Percentiles rank a stretch among this genome's conserved stretches.
These are phyloP conservation scores for Rhagonycha fulva DNA, from an alignment of 2,888 invertebrate species.

Conservation along the genomic window DNA sequence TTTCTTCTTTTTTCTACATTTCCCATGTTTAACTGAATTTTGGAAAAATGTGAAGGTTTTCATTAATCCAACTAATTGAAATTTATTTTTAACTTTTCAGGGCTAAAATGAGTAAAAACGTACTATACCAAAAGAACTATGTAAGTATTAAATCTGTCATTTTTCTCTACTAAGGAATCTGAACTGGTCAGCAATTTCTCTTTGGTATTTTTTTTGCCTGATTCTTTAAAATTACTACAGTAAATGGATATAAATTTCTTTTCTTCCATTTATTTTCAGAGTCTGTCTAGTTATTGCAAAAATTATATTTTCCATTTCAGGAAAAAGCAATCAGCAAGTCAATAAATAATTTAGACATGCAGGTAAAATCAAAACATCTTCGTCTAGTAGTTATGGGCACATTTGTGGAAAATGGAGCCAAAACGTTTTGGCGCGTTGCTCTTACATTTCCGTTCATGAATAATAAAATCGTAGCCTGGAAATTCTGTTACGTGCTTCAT, in stretches of 20 bases:
- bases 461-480: constrained; percentile 97
- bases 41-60: no score
- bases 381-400: constrained; percentile 93
- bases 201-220: no score
- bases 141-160: background rate
- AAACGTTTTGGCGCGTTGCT: constrained; percentile 83
- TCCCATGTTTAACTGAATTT: no score
- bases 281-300: no score
- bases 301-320: constrained; percentile 55
- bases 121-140: background rate
- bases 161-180: no score
- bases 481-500: constrained; percentile 97
- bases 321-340: constrained; percentile 90
- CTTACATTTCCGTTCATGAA: constrained; percentile 81
- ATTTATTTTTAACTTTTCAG: no score
- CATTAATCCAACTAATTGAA: no score
- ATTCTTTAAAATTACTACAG: no score
- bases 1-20: no score
- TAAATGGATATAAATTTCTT: no score
- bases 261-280: no score
- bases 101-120: background rate
- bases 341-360: constrained; percentile 87
- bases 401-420: constrained; percentile 88
- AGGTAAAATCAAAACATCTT: constrained; percentile 98
- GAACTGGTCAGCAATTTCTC: no score